Base-by-base conservation (phyloP, 2,888 invertebrate species). In the Parnassius mnemosyne region DNA sequence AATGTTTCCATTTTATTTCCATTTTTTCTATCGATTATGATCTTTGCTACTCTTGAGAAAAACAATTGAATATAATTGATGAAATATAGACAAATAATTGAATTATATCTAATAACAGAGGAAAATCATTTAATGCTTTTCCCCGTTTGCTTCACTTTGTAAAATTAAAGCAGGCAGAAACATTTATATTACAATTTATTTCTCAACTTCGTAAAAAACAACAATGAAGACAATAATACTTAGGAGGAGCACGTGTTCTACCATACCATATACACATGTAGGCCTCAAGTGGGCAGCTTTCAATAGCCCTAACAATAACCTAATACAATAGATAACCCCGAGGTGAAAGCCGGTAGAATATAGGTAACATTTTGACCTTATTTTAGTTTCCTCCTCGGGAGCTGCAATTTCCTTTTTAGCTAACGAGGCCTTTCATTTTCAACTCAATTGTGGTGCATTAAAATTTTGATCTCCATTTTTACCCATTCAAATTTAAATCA, bases 381-480 rank as follows among this genome's bases (percentile, higher is more conserved):
- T 89, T 89, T 84, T 83, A 84, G 84, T 81, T 84, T 84, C 80
- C 80, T 81, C 75, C 77, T 75, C 76, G 78, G 81, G 83, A 84
- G 83, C 83, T 86, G 89, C 88, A 89, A 89, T 88, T 90, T 89
- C 89, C 89, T 81, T 84, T 81, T 85, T 83, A 86, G 79, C 87
- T 89, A 89, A 89, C 88, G 89, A 89, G 87, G 78, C 79, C 83
- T 83, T 85, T 87, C 84, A 86, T 89, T 83, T 83, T 79, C 74
- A 77, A 79, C 76, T 75, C 74, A 75, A 76, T 78, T 79, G 79
- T 77, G 74, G 71, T 74, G 71, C 71, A 68, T 72, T 71, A 71
- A 74, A 71, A 73, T 73, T 69, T 69, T 66, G 65, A 68, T 66
- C 67, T 68, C 56, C 61, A 67, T 66, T 69, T 69, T 34, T 64